phyloP scores from a whole-genome alignment of 2,113 vertebrate genomes.

The Canis aureus region DNA sequence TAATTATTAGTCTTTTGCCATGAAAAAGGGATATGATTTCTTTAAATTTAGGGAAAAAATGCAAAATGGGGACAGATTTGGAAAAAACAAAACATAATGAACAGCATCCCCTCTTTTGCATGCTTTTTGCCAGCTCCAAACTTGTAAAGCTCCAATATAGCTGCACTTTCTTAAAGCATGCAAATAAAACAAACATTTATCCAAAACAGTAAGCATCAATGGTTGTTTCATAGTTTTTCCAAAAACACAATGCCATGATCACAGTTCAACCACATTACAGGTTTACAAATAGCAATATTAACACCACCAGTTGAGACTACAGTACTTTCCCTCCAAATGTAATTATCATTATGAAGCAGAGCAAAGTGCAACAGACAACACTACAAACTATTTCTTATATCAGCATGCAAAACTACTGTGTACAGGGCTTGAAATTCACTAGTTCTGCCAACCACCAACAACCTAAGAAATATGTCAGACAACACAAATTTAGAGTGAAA shows the following conservation, averaged over 20 bases:
- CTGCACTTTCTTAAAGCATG: conserved; percentile 88
- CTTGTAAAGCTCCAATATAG: conserved; percentile 86
- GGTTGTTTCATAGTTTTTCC: conserved; percentile 79
- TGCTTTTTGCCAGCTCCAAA: conserved; percentile 88
- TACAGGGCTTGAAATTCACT: conserved; percentile 99
- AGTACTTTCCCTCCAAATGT: conserved; percentile 82
- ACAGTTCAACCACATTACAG: conserved; percentile 84
- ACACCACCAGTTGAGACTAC: conserved; percentile 82
- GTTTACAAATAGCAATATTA: conserved; percentile 85
- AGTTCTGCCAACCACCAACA: conserved; percentile 88
- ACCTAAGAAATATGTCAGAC: conserved; percentile 84
- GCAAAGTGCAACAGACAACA: conserved; percentile 93
- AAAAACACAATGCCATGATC: conserved; percentile 83
- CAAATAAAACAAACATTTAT: conserved; percentile 87
- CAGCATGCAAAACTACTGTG: conserved; percentile 94
- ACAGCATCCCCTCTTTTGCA: conserved; percentile 87
- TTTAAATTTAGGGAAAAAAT: conserved; percentile 84
- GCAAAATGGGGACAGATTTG: conserved; percentile 83
- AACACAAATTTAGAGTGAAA: conserved; percentile 85
- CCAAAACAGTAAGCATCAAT: conserved; percentile 81
- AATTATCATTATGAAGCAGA: conserved; percentile 88
- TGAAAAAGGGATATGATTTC: conserved; percentile 88
- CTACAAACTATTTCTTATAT: conserved; percentile 92
- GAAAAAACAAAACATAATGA: conserved; percentile 84
- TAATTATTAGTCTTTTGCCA: conserved; percentile 87